phyloP scores from a whole-genome alignment of 2,113 vertebrate genomes.

The Myotis yumanensis region DNA sequence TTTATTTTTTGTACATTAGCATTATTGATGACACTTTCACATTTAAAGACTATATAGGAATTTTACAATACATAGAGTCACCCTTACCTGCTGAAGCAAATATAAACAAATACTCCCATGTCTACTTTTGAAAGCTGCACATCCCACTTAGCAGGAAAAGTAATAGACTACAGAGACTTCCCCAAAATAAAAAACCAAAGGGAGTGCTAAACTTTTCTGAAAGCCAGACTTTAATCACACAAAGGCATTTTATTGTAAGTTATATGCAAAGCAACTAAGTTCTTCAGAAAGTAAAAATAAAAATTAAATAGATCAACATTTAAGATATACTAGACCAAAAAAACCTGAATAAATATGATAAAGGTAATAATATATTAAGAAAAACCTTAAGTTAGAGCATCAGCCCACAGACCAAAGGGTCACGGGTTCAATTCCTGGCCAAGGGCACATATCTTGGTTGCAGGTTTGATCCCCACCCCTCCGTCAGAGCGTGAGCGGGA shows the following conservation, averaged over 20 bases:
- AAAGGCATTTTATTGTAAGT: constrained; percentile 15
- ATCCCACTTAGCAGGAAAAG: constrained; percentile 13
- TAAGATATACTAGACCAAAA: background rate
- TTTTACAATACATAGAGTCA: constrained; percentile 27
- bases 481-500: too few relatives aligned
- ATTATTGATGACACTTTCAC: constrained; percentile 48
- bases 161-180: background rate
- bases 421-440: too few relatives aligned
- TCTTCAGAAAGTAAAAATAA: constrained; percentile 31
- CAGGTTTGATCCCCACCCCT: too few relatives aligned
- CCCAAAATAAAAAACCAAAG: constrained; percentile 1
- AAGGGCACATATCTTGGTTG: too few relatives aligned
- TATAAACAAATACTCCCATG: background rate
- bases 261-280: constrained; percentile 48
- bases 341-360: constrained; percentile 19
- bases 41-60: constrained; percentile 38
- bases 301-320: constrained; percentile 34
- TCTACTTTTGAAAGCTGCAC: background rate
- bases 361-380: constrained; percentile 29
- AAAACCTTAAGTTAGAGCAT: background rate
- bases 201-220: constrained; percentile 25
- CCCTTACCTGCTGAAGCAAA: constrained; percentile 45
- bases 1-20: constrained; percentile 37
- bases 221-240: constrained; percentile 44
- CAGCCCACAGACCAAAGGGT: too few relatives aligned